These are phyloP conservation scores for human DNA, from an alignment of 2,113 vertebrate genomes.

Conservation along the genomic window DNA sequence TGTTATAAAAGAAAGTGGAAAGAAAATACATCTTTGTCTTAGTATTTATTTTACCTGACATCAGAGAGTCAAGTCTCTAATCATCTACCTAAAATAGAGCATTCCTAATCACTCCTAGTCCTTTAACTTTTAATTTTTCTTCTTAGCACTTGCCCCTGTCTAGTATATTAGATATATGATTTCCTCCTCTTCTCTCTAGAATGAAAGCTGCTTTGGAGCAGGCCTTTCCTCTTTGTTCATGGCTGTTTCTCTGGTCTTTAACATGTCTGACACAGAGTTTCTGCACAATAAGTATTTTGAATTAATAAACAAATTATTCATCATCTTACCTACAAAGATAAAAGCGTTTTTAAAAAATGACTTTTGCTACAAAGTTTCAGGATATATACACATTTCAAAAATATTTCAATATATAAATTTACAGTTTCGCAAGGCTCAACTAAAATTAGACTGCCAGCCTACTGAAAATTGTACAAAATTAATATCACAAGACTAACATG, in stretches of 20 bases:
- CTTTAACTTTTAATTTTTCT: background rate
- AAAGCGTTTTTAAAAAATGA: background rate
- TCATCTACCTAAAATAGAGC: background rate
- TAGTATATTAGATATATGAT: background rate
- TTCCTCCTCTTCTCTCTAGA: background rate
- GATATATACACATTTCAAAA: background rate
- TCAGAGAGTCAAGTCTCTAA: background rate
- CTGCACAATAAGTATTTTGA: background rate
- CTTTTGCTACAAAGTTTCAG: background rate
- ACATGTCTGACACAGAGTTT: background rate
- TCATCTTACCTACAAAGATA: background rate
- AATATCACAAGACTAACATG: background rate
- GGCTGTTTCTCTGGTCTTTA: background rate
- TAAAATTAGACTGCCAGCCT: background rate
- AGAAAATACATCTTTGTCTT: background rate
- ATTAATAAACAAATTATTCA: background rate
- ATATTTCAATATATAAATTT: background rate
- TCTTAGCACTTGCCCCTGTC: background rate
- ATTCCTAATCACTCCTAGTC: background rate
- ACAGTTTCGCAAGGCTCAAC: background rate
- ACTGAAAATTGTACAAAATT: background rate
- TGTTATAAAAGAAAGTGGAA: background rate
- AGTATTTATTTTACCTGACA: background rate
- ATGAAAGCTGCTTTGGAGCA: background rate
- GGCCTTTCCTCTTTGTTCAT: background rate